These are phyloP conservation scores for Argentina silus DNA, from an alignment of 2,797 vertebrate species.

Conservation along the genomic window DNA sequence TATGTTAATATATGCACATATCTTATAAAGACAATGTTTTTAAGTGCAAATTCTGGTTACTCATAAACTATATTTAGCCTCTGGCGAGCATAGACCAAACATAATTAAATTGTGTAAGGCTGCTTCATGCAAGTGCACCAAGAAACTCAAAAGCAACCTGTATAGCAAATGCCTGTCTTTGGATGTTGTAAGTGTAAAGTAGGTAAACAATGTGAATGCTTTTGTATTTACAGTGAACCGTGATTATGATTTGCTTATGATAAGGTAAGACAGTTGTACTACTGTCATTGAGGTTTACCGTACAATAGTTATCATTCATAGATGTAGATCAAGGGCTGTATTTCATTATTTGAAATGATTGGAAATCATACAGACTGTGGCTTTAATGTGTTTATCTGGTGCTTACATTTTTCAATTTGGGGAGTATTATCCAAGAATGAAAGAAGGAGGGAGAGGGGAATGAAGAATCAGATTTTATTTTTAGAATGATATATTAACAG, in stretches of 20 bases:
- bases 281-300: too few relatives aligned
- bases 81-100: background rate
- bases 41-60: too few relatives aligned
- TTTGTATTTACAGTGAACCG: too few relatives aligned
- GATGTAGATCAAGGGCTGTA: background rate
- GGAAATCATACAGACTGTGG: background rate
- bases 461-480: too few relatives aligned
- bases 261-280: too few relatives aligned
- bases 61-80: too few relatives aligned
- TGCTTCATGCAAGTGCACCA: background rate
- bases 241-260: too few relatives aligned
- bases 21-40: too few relatives aligned
- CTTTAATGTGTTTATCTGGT: background rate
- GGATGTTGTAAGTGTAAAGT: too few relatives aligned
- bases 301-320: background rate
- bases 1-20: too few relatives aligned
- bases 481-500: slow-evolving; percentile 31
- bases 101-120: background rate
- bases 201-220: too few relatives aligned
- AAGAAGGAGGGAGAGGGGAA: too few relatives aligned
- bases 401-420: background rate
- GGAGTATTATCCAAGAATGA: background rate
- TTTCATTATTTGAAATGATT: background rate
- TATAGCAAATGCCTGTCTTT: background rate
- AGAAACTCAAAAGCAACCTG: background rate